phyloP scores from a whole-genome alignment of 2,113 vertebrate species.

The Takifugu flavidus region DNA sequence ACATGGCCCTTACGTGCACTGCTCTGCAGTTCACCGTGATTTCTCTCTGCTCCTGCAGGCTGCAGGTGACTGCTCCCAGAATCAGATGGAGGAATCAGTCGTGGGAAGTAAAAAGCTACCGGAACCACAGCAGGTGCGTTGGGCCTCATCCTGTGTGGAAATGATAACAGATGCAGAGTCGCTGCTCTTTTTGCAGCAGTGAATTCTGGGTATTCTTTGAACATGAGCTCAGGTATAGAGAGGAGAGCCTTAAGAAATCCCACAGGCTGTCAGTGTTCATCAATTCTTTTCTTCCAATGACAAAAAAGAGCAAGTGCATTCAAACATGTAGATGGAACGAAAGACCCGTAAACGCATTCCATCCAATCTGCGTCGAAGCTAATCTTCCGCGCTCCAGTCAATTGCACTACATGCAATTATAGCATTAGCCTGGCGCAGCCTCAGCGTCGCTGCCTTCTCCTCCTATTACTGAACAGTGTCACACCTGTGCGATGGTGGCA shows the following conservation, averaged over 20 bases:
- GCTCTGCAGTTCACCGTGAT: neutral
- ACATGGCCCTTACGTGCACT: neutral
- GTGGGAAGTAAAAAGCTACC: constrained; percentile 62
- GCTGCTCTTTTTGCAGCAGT: neutral
- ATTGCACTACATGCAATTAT: constrained; percentile 21
- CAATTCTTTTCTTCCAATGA: too few species aligned
- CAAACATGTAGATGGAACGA: neutral
- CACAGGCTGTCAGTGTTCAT: too few species aligned
- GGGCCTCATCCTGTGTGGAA: neutral
- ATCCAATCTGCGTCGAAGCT: constrained; percentile 22
- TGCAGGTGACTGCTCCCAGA: constrained; percentile 67
- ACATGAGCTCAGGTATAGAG: too few species aligned
- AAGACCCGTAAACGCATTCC: neutral
- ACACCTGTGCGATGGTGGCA: constrained; percentile 62
- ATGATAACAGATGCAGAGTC: constrained; percentile 5
- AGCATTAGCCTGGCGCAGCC: constrained; percentile 28
- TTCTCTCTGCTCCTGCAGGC: constrained; percentile 45
- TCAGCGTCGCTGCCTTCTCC: constrained; percentile 37
- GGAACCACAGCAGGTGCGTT: constrained; percentile 65
- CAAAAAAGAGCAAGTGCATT: too few species aligned
- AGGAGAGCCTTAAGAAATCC: too few species aligned
- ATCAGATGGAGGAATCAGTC: constrained; percentile 67
- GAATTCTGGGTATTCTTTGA: neutral
- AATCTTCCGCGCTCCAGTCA: constrained; percentile 21
- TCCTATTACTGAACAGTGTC: constrained; percentile 55